A percentile compares a stretch with the other conserved stretches of the same genome.
Conservation (phyloP, 1,140 invertebrate species). For the Oncopodura yosiiana region DNA sequence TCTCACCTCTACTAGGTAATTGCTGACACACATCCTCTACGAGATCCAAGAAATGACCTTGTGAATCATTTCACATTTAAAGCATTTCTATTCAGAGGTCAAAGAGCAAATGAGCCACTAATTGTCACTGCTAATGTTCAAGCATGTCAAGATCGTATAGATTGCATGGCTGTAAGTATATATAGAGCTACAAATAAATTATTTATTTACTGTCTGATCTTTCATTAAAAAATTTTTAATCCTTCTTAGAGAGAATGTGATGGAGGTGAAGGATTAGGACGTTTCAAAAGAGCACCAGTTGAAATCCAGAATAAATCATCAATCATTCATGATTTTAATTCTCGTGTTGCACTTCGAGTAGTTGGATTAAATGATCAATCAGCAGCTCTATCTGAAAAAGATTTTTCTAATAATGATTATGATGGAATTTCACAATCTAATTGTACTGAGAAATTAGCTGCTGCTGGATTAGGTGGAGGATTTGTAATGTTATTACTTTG, state of each 20-base stretch:
- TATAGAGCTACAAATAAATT: neutral
- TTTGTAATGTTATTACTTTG: slow-evolving; percentile 19
- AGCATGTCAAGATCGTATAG: slow-evolving; percentile 30
- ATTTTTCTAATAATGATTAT: slow-evolving; percentile 10
- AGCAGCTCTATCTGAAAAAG: slow-evolving; percentile 20
- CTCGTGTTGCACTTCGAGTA: slow-evolving; percentile 29
- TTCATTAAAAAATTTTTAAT: neutral
- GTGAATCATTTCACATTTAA: slow-evolving; percentile 34
- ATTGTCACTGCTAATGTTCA: slow-evolving; percentile 34
- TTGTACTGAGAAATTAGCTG: slow-evolving; percentile 29
- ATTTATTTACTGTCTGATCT: neutral
- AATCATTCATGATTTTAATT: slow-evolving; percentile 26
- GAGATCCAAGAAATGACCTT: slow-evolving; percentile 32
- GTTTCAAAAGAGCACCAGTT: slow-evolving; percentile 23
- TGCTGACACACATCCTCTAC: slow-evolving; percentile 24
- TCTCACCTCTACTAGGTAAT: slow-evolving; percentile 18
- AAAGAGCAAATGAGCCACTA: slow-evolving; percentile 32
- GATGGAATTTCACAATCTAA: neutral
- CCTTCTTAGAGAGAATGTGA: neutral
- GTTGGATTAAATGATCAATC: slow-evolving; percentile 30
- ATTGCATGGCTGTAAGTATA: slow-evolving; percentile 9
- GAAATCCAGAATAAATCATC: slow-evolving; percentile 25
- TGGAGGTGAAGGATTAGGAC: neutral
- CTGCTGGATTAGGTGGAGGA: slow-evolving; percentile 14
- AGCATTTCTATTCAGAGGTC: slow-evolving; percentile 34